Percentiles rank a stretch among this genome's conserved stretches.
Evolutionary conservation across 2,113 vertebrate species (phyloP).

Genomic region (Nesoenas mayeri): DNA sequence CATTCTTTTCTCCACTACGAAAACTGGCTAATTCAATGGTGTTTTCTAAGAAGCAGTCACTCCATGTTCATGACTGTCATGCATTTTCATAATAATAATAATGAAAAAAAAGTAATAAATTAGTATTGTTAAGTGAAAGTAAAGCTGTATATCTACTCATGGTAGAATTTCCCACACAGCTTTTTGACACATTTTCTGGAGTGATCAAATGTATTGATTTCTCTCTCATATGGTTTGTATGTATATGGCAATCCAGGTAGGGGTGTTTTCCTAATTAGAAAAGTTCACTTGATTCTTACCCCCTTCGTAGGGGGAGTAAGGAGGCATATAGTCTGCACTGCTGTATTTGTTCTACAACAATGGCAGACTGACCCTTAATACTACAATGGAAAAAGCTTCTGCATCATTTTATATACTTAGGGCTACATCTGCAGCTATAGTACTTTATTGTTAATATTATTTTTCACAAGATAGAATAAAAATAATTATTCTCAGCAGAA

Average conservation of each 20-base stretch:
- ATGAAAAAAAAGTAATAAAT: neutral
- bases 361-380: neutral
- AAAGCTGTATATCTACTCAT: neutral
- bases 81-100: neutral
- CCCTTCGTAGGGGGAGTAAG: neutral
- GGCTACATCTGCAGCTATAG: neutral
- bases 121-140: neutral
- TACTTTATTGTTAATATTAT: neutral
- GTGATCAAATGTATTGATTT: neutral
- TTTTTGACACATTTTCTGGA: neutral
- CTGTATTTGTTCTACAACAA: neutral
- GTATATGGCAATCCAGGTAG: neutral
- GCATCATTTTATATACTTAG: neutral
- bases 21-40: neutral
- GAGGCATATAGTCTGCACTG: neutral
- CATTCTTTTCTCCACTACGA: neutral
- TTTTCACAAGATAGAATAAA: neutral
- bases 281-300: neutral
- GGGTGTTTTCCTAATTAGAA: neutral
- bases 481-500: neutral
- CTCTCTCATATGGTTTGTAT: too few relatives aligned
- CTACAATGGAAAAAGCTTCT: neutral
- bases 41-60: neutral
- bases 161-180: neutral
- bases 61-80: neutral